phyloP scores from a whole-genome alignment of 2,113 vertebrate species.

The Pseudolaguvia tuberculata region DNA sequence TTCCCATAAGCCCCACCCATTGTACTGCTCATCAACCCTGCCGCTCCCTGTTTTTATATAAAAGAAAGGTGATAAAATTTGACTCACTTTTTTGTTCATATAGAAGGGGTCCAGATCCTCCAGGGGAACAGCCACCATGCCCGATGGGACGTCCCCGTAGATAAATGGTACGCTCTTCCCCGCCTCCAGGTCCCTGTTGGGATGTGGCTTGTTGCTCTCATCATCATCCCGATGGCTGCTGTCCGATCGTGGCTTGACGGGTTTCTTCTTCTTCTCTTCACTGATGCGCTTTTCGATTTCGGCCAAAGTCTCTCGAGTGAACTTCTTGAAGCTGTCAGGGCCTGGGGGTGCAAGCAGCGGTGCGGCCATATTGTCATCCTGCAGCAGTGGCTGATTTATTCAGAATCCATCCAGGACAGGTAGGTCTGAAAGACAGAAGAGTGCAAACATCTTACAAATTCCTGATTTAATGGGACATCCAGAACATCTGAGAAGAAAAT shows the following conservation, averaged over 20 bases:
- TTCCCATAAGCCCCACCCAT: not conserved
- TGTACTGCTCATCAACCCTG: not conserved
- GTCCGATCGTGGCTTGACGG: constrained; percentile 83
- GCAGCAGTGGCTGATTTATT: constrained; percentile 85
- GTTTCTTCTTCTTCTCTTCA: constrained; percentile 90
- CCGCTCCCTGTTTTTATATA: constrained; percentile 27
- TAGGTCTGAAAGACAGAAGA: constrained; percentile 66
- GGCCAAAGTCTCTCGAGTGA: constrained; percentile 87
- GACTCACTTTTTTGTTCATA: constrained; percentile 95
- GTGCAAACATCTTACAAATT: not conserved
- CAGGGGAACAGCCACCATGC: constrained; percentile 82
- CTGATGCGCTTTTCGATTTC: constrained; percentile 93
- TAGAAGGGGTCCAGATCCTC: constrained; percentile 98
- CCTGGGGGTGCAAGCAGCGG: constrained; percentile 94
- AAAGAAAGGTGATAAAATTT: not conserved
- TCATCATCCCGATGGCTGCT: constrained; percentile 95
- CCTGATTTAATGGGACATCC: too few relatives aligned
- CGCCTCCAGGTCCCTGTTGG: constrained; percentile 95
- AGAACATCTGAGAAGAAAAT: too few relatives aligned
- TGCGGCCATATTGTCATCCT: constrained; percentile 99
- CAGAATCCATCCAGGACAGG: constrained; percentile 75
- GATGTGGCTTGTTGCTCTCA: constrained; percentile 86
- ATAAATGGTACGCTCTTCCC: constrained; percentile 95
- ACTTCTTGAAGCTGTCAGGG: constrained; percentile 95
- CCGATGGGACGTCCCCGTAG: constrained; percentile 88